Evolutionary conservation across 2,888 invertebrate species (phyloP), one percentile per base, ranked within the genome.

Genomic region (Syrphus vitripennis): DNA sequence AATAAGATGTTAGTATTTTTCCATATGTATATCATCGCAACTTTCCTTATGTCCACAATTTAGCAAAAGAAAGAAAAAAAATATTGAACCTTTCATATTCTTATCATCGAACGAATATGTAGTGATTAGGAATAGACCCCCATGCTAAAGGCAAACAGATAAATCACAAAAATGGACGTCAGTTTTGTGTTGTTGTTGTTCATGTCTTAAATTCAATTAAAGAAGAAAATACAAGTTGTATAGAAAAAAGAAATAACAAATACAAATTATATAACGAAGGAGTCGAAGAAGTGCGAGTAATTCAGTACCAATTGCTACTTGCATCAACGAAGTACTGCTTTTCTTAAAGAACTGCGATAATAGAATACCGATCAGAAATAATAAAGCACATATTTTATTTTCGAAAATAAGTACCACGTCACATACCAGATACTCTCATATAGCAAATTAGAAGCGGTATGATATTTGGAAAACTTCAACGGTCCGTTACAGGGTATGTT

Each of bases 291-390:
- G 84, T 67, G 53, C 59, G 37, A 76, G 67, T 67, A 67, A 67
- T 77, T 84, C 72, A 84, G 84, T 84, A 80, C 67, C 69, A 80
- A 72, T 84, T 84, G 45, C 40, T 67, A 45, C 69, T 80, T 80
- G 84, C 80, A 84, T 77, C 75, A 59, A 76, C 37, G 40, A 80
- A 80, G 84, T 81, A 71, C 80, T 57, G 59, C 63, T 65, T 70
- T 70, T 67, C 50, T 50, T 29, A 14, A 34, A 26, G 19, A 31
- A 24, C 63, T 42, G 63, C 21, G 16, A 42, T 26, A 24, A 0
- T 26, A 16, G 26, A 3, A 3, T 6, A 50, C 4, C 24, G 24
- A 26, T 9, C 1, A n/a, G 24, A 31, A 50, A 10, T n/a, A n/a
- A 34, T 26, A n/a, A 4, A n/a, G n/a, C n/a, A 50, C 1, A 48